These are phyloP conservation scores for Plebejus argus DNA, from an alignment of 2,888 invertebrate species.

Conservation along the genomic window DNA sequence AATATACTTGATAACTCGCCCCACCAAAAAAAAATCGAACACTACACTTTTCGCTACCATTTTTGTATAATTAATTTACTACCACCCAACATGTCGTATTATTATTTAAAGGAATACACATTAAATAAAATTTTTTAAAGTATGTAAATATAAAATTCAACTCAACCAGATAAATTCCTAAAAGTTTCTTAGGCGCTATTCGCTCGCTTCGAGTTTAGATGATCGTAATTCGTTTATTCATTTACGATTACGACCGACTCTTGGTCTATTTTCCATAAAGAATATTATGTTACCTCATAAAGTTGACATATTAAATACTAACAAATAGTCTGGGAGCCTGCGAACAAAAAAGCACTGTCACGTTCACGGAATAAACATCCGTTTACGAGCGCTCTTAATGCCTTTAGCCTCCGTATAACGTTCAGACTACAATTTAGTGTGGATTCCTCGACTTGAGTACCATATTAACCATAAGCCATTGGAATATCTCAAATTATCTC, in stretches of 20 bases:
- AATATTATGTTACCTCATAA: slow-evolving; percentile 3
- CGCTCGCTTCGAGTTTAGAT: neutral
- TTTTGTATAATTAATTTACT: no score
- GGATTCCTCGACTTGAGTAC: slow-evolving; percentile 35
- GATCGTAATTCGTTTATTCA: neutral
- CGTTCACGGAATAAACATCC: slow-evolving; percentile 31
- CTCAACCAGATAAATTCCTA: no score
- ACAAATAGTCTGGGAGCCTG: slow-evolving; percentile 6
- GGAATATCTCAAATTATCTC: neutral
- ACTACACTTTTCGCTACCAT: no score
- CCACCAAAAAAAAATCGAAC: no score
- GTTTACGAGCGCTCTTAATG: slow-evolving; percentile 38
- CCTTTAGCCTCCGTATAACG: slow-evolving; percentile 41
- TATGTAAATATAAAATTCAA: no score
- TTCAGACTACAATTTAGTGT: slow-evolving; percentile 40
- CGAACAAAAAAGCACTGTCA: slow-evolving; percentile 14
- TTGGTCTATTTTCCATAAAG: neutral
- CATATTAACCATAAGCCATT: slow-evolving; percentile 13
- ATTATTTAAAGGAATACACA: no score
- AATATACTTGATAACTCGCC: no score
- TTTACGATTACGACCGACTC: neutral
- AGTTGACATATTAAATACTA: slow-evolving; percentile 1
- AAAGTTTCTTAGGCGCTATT: no score
- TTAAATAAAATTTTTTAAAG: no score
- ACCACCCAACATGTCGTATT: no score